Evolutionary conservation across 92 coral and sea anemone species (phyloP).

Genomic region (Palythoa heliodiscus): DNA sequence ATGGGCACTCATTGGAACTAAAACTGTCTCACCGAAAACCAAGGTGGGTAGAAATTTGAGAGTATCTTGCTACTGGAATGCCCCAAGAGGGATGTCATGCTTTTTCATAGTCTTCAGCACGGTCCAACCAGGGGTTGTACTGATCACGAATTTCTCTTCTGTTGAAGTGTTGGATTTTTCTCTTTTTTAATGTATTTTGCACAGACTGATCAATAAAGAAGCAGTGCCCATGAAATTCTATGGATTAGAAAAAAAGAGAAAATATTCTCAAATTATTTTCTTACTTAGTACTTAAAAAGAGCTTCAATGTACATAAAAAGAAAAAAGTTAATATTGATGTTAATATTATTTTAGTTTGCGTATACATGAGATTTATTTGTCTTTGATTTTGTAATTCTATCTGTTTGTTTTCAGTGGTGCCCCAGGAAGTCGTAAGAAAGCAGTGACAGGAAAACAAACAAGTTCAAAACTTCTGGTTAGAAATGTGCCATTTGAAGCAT

Average conservation of each 20-base stretch:
- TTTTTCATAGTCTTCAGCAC: neutral
- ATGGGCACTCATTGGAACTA: constrained; percentile 80
- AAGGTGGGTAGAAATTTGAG: constrained; percentile 39
- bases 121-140: neutral
- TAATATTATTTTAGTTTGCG: too few relatives aligned
- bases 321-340: too few relatives aligned
- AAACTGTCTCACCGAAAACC: constrained; percentile 83
- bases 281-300: too few relatives aligned
- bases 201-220: too few relatives aligned
- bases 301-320: too few relatives aligned
- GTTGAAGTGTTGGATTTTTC: too few relatives aligned
- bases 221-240: too few relatives aligned
- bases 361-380: too few relatives aligned
- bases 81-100: neutral
- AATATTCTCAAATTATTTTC: neutral
- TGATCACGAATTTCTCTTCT: too few relatives aligned
- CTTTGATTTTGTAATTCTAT: too few relatives aligned
- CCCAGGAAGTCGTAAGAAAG: constrained; percentile 59
- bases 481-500: constrained; percentile 96
- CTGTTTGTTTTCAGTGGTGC: constrained; percentile 51
- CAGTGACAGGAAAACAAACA: constrained; percentile 73
- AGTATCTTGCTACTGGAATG: neutral
- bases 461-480: constrained; percentile 90
- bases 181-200: too few relatives aligned
- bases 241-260: too few relatives aligned